Base-by-base conservation (phyloP, 2,797 vertebrate genomes). In the Pangasius djambal region DNA sequence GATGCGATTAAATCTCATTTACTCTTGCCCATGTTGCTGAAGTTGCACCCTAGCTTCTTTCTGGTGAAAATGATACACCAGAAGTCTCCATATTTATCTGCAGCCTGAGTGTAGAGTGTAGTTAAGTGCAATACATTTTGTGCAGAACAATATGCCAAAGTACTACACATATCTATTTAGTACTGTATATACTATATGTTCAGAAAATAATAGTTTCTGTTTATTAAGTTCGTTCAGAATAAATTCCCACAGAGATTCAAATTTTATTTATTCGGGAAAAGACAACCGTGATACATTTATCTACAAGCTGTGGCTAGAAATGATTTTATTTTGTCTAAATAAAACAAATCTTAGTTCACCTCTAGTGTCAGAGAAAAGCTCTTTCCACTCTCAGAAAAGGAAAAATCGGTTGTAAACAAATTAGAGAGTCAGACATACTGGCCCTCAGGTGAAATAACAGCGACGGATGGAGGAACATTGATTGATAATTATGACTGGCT, bases 341-440 rank as follows among this genome's bases (percentile, higher is more conserved):
- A 63, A 44, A 44, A 82, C 37, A 31, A 12, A 22, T 82, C 25
- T 79, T 20, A 12, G 7, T 37, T 82, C 2, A 25, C 9, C 55
- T 55, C 28, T 34, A 37, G 52, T 81, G 78, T 40, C 57, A 44
- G 34, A 34, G 48, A 65, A 83, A 83, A 83, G 13, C 20, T 87
- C 7, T 81, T 67, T 44, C 34, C 70, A 20, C 40, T 34, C 77
- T 28, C 16, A 34, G 34, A 6, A 22, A 83, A 61, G 31, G 18
- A 90, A 86, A 83, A 61, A 84, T 88, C 78, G 37, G 48, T n/a
- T 37, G 85, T 90, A 92, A 92, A 92, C 85, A 91, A 92, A 91
- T 90, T 86, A 90, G 78, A 88, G 63, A 86, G 83, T 34, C 75
- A 91, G 85, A 81, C 69, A 69, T 34, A 74, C 55, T 48, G 10